Base-by-base conservation (phyloP, 2,797 vertebrate genomes). In the Vipera ursinii region DNA sequence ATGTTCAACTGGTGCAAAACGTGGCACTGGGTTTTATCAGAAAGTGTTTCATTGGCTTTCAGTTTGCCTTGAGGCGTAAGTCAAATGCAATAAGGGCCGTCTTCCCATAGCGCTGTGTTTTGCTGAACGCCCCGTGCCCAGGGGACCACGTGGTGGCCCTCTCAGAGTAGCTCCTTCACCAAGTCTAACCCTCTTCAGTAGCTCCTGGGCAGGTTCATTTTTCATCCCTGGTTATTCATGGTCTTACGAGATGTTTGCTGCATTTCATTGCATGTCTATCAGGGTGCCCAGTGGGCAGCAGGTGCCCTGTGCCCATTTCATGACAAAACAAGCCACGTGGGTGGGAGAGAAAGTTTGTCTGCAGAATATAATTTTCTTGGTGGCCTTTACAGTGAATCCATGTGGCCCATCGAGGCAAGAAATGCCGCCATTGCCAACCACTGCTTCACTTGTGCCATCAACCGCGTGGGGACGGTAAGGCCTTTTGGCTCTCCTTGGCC, bases 361-460 rank as follows among this genome's bases (percentile, higher is more conserved):
- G 17, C 69, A 78, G 32, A 82, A 82, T 24, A 12, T 82, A 82
- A 82, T 48, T 24, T 82, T 22, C 38, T 22, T 20, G 69, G 15
- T 38, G 69, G 69, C 93, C 2, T 87, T 95, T 93, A 13, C 98
- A 99, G 99, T 3, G 99, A 99, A 95, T 98, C 98, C 9, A 97
- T 99, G 97, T 99, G 99, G 99, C 96, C 99, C 0, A 97, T 99
- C 9, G 99, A 99, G 95, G 99, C 99, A 78, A 98, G 99, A 93
- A 99, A 99, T 0, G 99, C 99, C 28, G 99, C 99, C 22, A 99
- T 99, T 61, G 98, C 99, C 51, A 99, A 99, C 90, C 99, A 99
- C 96, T 99, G 98, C 94, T 99, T 99, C 92, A 99, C 99, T 0
- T 99, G 99, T n/a, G 98, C 98, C 92, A 99, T 99, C 98, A 99